Conservation (phyloP, 2,888 invertebrate species). For the Apamea epomidion region DNA sequence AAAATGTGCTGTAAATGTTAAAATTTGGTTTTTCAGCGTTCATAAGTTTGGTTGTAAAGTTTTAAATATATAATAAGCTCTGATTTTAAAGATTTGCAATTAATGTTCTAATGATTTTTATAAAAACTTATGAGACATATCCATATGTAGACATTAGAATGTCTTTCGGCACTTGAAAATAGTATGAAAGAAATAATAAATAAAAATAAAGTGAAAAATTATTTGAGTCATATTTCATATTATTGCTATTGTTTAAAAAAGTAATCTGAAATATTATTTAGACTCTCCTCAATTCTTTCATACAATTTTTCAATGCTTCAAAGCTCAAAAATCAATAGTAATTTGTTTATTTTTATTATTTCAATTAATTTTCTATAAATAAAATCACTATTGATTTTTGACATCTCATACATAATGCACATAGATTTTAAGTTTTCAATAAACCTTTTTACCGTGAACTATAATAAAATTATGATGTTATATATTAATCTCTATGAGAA, state of each 20-base stretch:
- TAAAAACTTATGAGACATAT: slow-evolving; percentile 66
- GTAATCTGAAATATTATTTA: slow-evolving; percentile 40
- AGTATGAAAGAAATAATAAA: slow-evolving; percentile 40
- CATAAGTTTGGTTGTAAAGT: slow-evolving; percentile 13
- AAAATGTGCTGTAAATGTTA: not conserved
- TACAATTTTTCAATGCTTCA: slow-evolving; percentile 11
- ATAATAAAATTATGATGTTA: not conserved
- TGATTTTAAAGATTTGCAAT: slow-evolving; percentile 7
- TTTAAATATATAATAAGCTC: slow-evolving; percentile 30
- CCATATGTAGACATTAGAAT: slow-evolving; percentile 66
- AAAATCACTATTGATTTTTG: slow-evolving; percentile 45
- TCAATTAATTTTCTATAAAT: not conserved
- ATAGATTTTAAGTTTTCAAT: slow-evolving; percentile 11
- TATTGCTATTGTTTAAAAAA: slow-evolving; percentile 20
- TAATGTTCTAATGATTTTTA: not conserved
- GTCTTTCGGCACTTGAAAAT: slow-evolving; percentile 42
- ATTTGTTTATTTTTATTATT: not conserved
- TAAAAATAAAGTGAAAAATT: rapidly evolving
- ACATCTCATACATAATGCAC: slow-evolving; percentile 27
- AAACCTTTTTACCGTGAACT: slow-evolving; percentile 20
- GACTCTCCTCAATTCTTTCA: slow-evolving; percentile 43
- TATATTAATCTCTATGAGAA: slow-evolving; percentile 15
- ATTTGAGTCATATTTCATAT: slow-evolving; percentile 39
- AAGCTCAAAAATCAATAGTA: slow-evolving; percentile 36
- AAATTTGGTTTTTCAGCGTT: slow-evolving; percentile 40